Evolutionary conservation across 2,888 invertebrate species (phyloP), one percentile per base, ranked within the genome.

Genomic region (Tanytarsus gracilentus): DNA sequence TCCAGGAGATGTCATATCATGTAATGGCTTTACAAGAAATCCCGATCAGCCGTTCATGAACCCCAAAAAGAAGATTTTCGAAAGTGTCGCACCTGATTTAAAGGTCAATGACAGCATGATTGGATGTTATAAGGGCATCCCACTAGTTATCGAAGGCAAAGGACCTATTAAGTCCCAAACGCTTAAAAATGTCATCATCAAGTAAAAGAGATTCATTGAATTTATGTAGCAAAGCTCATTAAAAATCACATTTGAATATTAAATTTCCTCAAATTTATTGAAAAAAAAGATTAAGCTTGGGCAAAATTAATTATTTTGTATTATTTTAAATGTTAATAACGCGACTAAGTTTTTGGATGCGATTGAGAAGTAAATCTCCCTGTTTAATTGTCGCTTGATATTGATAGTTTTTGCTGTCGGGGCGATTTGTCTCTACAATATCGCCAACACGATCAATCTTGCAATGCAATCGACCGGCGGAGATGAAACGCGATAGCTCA

Each of bases 361-460:
- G 84, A 75, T 98, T 99, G 63, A 99, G 83, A 8, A 99, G 79
- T 63, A 98, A 80, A 76, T 99, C 99, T 6, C 99, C 99, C 73
- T 99, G 97, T 70, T 98, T 97, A 64, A 98, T 95, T 67, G 95
- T 95, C 1, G 94, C 89, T 77, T 99, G 98, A 77, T 99, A 99
- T 68, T 85, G 83, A 78, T 83, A 85, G 70, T 93, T 93, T 74
- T 93, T 93, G 70, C 84, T 85, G 73, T 94, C 92, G 0, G 91
- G 91, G 52, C 91, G 79, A 72, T 88, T 92, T 11, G 99, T 99
- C 75, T 98, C 97, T 6, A 99, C 97, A 69, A 98, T 88, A 16
- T 90, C 89, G 3, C 88, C 88, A 23, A 98, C 97, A 65, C 97
- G 89, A 77, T 99, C 99, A 63, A 99, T 97, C 72, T 97, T 96